Percentiles rank a stretch among this genome's conserved stretches.
Evolutionary conservation across 2,797 vertebrate species (phyloP).

Genomic region (Halcyon chelicuti): DNA sequence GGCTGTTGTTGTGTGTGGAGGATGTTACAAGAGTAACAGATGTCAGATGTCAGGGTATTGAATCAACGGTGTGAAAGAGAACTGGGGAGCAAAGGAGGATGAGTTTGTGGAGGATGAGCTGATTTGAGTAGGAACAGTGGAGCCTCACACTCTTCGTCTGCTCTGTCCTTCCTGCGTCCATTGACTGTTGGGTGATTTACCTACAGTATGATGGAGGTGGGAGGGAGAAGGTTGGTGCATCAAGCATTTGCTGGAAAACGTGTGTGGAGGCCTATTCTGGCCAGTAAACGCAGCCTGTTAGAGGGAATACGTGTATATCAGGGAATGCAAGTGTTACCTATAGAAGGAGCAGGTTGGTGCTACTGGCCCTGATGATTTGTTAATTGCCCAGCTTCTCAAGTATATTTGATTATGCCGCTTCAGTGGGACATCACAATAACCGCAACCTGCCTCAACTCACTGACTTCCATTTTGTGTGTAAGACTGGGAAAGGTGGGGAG

Average conservation of each 20-base stretch:
- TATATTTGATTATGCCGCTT: neutral
- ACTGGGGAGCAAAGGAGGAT: too few species aligned
- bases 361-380: neutral
- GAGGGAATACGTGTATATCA: neutral
- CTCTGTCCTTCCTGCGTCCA: neutral
- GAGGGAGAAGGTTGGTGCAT: neutral
- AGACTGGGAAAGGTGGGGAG: neutral
- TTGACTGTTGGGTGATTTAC: neutral
- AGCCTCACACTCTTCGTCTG: neutral
- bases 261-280: neutral
- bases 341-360: neutral
- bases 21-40: too few species aligned
- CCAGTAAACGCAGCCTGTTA: neutral
- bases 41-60: too few species aligned
- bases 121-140: neutral
- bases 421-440: neutral
- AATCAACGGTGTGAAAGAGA: too few species aligned
- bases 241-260: neutral
- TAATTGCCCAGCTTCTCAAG: neutral
- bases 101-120: neutral
- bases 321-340: neutral
- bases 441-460: neutral
- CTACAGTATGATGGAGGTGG: neutral
- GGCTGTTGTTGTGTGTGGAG: too few species aligned
- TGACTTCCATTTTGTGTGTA: neutral